Evolutionary conservation across 2,888 invertebrate genomes (phyloP).

Genomic region (Coronaproctus castanopsis): DNA sequence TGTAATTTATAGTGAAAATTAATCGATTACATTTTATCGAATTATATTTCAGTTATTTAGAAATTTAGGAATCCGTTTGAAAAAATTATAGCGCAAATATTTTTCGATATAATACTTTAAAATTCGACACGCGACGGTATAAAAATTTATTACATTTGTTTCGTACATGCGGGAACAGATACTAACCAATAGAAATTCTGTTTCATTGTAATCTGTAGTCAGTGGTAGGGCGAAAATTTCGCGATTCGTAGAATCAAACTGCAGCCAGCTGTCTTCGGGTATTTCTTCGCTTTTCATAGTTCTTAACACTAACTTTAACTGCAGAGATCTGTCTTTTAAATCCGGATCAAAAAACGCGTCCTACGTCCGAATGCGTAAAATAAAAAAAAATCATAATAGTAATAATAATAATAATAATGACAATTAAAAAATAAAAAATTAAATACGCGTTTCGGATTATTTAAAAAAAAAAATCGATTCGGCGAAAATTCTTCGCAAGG

Average conservation of each 20-base stretch:
- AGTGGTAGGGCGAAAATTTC: conserved; percentile 74
- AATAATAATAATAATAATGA: background rate
- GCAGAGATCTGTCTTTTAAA: conserved; percentile 34
- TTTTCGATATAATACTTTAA: too few relatives aligned
- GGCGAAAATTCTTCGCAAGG: background rate
- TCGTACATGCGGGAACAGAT: too few relatives aligned
- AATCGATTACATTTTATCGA: too few relatives aligned
- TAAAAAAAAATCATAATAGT: background rate
- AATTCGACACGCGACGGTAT: too few relatives aligned
- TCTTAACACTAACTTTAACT: conserved; percentile 46
- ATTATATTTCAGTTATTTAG: too few relatives aligned
- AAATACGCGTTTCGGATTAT: background rate
- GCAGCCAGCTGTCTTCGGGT: conserved; percentile 56
- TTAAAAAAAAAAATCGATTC: background rate
- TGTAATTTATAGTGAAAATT: too few relatives aligned
- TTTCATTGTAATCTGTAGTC: conserved; percentile 31
- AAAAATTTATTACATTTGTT: too few relatives aligned
- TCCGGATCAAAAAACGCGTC: conserved; percentile 81
- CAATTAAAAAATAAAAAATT: background rate
- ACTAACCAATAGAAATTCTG: background rate
- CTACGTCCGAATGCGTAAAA: conserved; percentile 32
- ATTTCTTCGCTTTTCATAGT: conserved; percentile 49
- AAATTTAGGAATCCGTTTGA: too few relatives aligned
- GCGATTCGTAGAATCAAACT: conserved; percentile 69
- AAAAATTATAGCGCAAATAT: too few relatives aligned